These are phyloP conservation scores for Dasypogon diadema DNA, from an alignment of 2,888 invertebrate genomes.

Conservation along the genomic window DNA sequence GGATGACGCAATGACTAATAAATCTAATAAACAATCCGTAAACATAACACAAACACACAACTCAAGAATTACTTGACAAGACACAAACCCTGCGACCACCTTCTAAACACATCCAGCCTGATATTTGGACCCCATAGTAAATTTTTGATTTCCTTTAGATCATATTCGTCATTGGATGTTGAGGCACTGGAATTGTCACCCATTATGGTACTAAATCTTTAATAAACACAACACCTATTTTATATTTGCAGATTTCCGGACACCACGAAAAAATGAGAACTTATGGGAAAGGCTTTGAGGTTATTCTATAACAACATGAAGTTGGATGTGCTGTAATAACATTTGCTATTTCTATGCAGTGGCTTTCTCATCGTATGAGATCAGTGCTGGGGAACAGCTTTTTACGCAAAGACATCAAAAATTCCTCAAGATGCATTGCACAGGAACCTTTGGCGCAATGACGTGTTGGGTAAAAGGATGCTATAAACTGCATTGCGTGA, in stretches of 20 bases:
- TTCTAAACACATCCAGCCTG: constrained; percentile 87
- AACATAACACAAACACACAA: constrained; percentile 43
- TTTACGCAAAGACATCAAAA: no score
- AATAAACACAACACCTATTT: constrained; percentile 53
- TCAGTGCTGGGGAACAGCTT: no score
- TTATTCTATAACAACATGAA: constrained; percentile 52
- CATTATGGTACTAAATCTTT: constrained; percentile 59
- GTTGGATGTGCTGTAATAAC: not conserved
- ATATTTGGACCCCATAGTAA: constrained; percentile 88
- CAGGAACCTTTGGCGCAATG: no score
- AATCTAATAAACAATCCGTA: constrained; percentile 31
- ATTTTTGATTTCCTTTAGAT: constrained; percentile 80
- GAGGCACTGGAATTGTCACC: constrained; percentile 64
- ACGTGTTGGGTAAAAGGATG: no score
- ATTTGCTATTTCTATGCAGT: constrained; percentile 23
- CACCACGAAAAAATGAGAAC: constrained; percentile 40
- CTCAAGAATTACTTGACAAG: not conserved
- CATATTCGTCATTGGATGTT: constrained; percentile 71
- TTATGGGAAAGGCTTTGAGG: constrained; percentile 40
- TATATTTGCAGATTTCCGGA: constrained; percentile 46
- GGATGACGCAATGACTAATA: constrained; percentile 42
- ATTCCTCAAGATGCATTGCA: no score
- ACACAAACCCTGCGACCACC: constrained; percentile 87
- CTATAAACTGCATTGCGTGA: no score
- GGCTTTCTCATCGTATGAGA: no score